Evolutionary conservation across 2,888 invertebrate genomes (phyloP), one percentile per base, ranked within the genome.

Genomic region (Rhagonycha lutea): DNA sequence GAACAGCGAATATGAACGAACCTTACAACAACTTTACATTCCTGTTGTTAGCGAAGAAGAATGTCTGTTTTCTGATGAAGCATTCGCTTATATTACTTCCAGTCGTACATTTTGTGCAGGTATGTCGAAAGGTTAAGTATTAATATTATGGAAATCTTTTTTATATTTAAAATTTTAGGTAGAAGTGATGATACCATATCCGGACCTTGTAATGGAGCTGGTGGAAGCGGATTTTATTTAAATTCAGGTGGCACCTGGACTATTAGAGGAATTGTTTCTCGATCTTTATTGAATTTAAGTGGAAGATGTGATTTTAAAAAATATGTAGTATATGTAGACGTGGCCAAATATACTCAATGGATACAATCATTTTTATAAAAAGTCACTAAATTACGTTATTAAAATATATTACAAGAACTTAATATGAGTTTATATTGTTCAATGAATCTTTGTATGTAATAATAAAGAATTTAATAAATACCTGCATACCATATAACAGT

Each of bases 81-180:
- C 88, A 65, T 82, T 79, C 73, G 69, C 77, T 3, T 75, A 80
- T 10, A 74, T 82, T 24, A 88, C 88, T 1, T 90, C 90, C 1
- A 84, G 88, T 23, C 90, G 87, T 24, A 92, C 92, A 0, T 88
- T 92, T 63, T 93, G 93, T 83, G 93, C 92, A 76, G 92, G 91
- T 91, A 84, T 81, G 10, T 9, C 4, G n/a, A 28, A 28, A 12
- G 14, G 1, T 9, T 23, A 69, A 24, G 2, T 18, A 7, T 69
- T 0, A n/a, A 18, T n/a, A 18, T 18, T 2, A n/a, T n/a, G n/a
- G n/a, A n/a, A n/a, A n/a, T n/a, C n/a, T 18, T 2, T 18, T 18
- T 18, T 18, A 18, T 18, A 18, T 18, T 18, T 18, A 73, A 76
- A 1, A 9, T 81, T 83, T 65, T 69, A 85, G 86, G 86, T 70